Evolutionary conservation across 2,797 vertebrate genomes (phyloP).

Genomic region (Thaleichthys pacificus): DNA sequence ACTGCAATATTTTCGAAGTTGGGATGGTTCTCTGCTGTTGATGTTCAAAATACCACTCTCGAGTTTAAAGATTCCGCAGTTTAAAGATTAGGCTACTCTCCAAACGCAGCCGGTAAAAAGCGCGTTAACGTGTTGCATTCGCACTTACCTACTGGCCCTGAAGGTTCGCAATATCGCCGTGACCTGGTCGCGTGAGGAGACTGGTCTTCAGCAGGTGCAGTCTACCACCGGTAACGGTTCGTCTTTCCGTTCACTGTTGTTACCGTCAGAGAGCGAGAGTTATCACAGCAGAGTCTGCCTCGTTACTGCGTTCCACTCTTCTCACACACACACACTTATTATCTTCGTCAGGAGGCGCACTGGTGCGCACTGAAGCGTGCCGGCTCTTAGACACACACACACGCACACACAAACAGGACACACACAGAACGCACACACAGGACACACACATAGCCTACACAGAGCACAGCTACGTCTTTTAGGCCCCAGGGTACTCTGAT

Average conservation of each 20-base stretch:
- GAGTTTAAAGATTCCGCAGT: neutral
- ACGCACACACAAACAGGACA: conserved; percentile 43
- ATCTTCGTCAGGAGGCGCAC: conserved; percentile 56
- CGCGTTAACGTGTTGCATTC: conserved; percentile 3
- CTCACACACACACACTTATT: conserved; percentile 73
- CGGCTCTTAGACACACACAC: conserved; percentile 29
- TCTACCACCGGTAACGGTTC: conserved; percentile 36
- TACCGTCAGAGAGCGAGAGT: conserved; percentile 44
- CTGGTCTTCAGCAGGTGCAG: conserved; percentile 47
- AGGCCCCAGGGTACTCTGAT: neutral
- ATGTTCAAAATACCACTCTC: neutral
- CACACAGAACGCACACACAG: conserved; percentile 13
- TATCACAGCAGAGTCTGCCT: conserved; percentile 48
- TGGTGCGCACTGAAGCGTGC: conserved; percentile 65
- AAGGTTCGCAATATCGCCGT: conserved; percentile 18
- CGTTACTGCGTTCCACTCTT: conserved; percentile 58
- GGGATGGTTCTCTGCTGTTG: neutral
- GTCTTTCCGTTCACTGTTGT: conserved; percentile 22
- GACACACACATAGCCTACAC: neutral
- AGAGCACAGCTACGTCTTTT: neutral
- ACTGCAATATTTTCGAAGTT: neutral
- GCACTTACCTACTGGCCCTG: conserved; percentile 64
- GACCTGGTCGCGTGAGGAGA: conserved; percentile 27
- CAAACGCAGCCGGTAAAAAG: neutral
- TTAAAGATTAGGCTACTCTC: too few relatives aligned